A percentile compares a stretch with the other conserved stretches of the same genome.
Evolutionary conservation across 2,888 invertebrate genomes (phyloP).

Genomic region (Synanthedon andrenaeformis): DNA sequence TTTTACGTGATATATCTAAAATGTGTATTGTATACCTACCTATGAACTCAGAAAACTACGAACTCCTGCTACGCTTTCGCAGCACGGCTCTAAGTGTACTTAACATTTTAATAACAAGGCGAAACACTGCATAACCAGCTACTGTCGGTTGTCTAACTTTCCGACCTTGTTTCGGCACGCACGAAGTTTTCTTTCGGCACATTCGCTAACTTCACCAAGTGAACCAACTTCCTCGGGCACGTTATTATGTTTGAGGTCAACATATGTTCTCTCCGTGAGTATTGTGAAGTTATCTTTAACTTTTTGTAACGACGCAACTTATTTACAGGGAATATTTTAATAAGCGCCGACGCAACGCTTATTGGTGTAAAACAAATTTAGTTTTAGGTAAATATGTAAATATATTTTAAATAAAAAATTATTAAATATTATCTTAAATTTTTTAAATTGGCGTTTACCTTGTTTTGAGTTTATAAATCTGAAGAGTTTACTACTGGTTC

Average conservation of each 20-base stretch:
- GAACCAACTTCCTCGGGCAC: neutral
- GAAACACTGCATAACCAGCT: neutral
- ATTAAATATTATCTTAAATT: too few species aligned
- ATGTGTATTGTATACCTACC: too few species aligned
- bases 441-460: too few species aligned
- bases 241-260: neutral
- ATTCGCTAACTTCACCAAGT: neutral
- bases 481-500: too few species aligned
- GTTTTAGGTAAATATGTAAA: too few species aligned
- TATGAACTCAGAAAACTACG: too few species aligned
- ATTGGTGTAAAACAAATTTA: too few species aligned
- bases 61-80: neutral
- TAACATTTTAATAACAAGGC: neutral
- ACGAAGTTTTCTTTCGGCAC: neutral
- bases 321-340: neutral
- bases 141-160: neutral
- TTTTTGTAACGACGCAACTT: neutral
- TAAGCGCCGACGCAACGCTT: too few species aligned
- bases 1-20: too few species aligned
- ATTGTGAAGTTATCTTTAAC: neutral
- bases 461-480: too few species aligned
- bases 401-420: too few species aligned
- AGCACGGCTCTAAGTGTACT: neutral
- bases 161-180: neutral
- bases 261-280: neutral